phyloP scores from a whole-genome alignment of 2,888 invertebrate species.

The Callosobruchus maculatus region DNA sequence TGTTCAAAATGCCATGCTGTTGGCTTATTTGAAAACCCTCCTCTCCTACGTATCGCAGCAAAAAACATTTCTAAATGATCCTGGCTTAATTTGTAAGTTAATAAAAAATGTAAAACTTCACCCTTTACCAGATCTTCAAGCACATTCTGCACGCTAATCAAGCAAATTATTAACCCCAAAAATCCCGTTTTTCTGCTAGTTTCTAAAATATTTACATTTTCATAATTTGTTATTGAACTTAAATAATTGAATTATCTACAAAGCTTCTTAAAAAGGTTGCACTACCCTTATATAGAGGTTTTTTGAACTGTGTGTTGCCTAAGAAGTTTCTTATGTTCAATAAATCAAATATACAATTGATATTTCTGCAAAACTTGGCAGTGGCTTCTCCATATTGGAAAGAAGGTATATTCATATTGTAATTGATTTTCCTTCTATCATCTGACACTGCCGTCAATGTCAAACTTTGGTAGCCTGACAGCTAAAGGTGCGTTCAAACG shows the following conservation, averaged over 20 bases:
- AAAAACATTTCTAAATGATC: constrained; percentile 11
- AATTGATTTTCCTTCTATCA: too few species aligned
- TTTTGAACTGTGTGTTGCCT: constrained; percentile 10
- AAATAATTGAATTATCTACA: constrained; percentile 8
- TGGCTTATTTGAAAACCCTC: constrained; percentile 8
- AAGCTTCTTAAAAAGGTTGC: too few species aligned
- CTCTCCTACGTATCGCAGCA: constrained; percentile 1
- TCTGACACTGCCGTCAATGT: too few species aligned
- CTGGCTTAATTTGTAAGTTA: constrained; percentile 10
- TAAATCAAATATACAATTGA: constrained; percentile 19
- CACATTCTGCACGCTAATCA: not conserved
- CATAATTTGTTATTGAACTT: constrained; percentile 5
- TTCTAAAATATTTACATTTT: constrained; percentile 8
- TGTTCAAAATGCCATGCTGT: not conserved
- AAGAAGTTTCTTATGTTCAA: constrained; percentile 16
- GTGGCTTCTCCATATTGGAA: constrained; percentile 14
- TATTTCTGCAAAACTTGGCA: constrained; percentile 9
- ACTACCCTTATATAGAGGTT: constrained; percentile 8
- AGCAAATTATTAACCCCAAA: constrained; percentile 13
- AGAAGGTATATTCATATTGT: too few species aligned
- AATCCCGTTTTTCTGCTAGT: constrained; percentile 19
- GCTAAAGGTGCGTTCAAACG: too few species aligned
- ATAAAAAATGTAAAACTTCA: constrained; percentile 3
- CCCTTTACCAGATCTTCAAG: not conserved
- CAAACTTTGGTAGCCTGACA: too few species aligned